Evolutionary conservation across 2,888 invertebrate species (phyloP), one percentile per base, ranked within the genome.

Genomic region (Volucella inanis): DNA sequence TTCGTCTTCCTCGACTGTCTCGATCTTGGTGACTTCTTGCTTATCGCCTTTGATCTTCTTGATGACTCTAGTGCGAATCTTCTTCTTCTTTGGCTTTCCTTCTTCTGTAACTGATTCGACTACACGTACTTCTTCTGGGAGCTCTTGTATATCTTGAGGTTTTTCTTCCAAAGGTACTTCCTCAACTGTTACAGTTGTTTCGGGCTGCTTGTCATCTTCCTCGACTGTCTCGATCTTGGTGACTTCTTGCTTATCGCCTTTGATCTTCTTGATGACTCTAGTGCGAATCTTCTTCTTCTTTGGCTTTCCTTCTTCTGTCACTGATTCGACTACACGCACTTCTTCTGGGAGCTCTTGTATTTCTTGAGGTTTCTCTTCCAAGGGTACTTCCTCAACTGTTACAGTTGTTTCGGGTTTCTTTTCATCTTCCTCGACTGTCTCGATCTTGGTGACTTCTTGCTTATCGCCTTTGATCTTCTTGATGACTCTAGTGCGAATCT

Each of bases 21-120:
- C 87, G 62, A 92, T 91, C 89, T 91, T 90, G 0, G 91, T 92
- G 11, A 91, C 88, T 87, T 92, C 91, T 55, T 91, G 88, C 88
- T 90, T 91, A 54, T 87, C 82, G 62, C 90, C 92, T 84, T 88
- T 91, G 0, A 88, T 89, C 88, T 90, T 91, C 78, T 89, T 91
- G 55, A 91, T 89, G 11, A 89, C 89, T 14, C 91, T 88, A 47
- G 89, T 91, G 64, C 90, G 90, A 18, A 89, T 88, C 3, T 89
- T 88, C 87, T 90, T 89, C 89, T 91, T 88, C 87, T 89, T 83
- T 62, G 88, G 49, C 76, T 76, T 87, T 62, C 88, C 88, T 31
- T 88, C 82, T 79, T 88, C 75, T 1, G 18, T 18, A 1, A 18
- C 18, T 18, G 18, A 18, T 18, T 18, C 18, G 18, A 18, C 2